Conservation (phyloP, 1,140 invertebrate species). For the Goniozus legneri region DNA sequence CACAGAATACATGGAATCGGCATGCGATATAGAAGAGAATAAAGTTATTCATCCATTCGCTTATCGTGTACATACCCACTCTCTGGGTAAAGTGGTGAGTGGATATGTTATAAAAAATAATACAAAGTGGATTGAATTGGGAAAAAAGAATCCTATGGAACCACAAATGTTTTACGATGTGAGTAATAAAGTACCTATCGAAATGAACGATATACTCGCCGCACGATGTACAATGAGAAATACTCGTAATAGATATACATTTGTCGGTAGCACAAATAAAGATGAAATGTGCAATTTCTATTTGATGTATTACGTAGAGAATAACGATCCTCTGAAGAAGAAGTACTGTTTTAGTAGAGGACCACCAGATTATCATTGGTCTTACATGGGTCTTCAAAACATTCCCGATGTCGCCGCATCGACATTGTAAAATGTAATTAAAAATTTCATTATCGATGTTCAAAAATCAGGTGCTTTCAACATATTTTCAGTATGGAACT, state of each 20-base stretch:
- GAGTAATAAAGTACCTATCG: conserved; percentile 59
- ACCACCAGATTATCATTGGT: conserved; percentile 81
- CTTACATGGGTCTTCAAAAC: conserved; percentile 63
- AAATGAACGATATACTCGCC: conserved; percentile 74
- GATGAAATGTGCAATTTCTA: conserved; percentile 99
- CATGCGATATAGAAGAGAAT: conserved; percentile 76
- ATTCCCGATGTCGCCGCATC: conserved; percentile 76
- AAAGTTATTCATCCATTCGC: conserved; percentile 91
- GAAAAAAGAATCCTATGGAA: conserved; percentile 85
- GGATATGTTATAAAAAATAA: conserved; percentile 76
- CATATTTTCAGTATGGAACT: too few species aligned
- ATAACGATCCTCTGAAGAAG: conserved; percentile 70
- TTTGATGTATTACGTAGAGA: conserved; percentile 94
- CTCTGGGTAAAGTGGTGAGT: conserved; percentile 80
- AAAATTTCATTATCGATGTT: not conserved
- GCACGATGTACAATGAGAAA: conserved; percentile 90
- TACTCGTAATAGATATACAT: conserved; percentile 60
- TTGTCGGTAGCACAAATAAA: conserved; percentile 80
- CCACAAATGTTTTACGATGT: conserved; percentile 97
- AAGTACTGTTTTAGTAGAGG: conserved; percentile 86
- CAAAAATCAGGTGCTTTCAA: too few species aligned
- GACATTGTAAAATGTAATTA: conserved; percentile 26
- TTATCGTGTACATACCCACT: conserved; percentile 91
- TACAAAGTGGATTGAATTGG: conserved; percentile 78
- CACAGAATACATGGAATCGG: conserved; percentile 82